Evolutionary conservation across 1,140 invertebrate species (phyloP), one percentile per base, ranked within the genome.

Genomic region (Hylyphantes graminicola): DNA sequence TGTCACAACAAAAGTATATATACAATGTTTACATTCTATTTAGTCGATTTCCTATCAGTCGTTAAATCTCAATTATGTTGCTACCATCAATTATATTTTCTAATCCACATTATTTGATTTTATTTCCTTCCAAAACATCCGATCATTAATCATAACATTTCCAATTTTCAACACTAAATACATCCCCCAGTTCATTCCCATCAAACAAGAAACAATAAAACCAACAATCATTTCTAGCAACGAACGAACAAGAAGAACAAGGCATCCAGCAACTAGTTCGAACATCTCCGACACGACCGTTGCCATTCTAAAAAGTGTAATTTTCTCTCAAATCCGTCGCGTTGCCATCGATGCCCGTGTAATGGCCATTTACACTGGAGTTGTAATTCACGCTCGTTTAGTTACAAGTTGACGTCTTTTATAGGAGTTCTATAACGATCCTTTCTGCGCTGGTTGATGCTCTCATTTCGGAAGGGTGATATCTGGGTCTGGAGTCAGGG

Each of bases 381-480:
- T 35, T 74, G 21, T 74, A 57, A 74, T 74, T 74, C 54, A 35
- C 19, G 35, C 67, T 21, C 72, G 19, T 57, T 74, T 74, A 74
- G 72, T 74, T 21, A 74, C 72, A 57, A 57, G 17, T 55, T 59
- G 72, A 74, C 55, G 53, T 35, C 53, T 57, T 35, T 74, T 74
- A 74, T 74, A 21, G 54, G 53, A 13, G 72, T 55, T 70, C 54
- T 35, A 53, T 74, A 74, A 74, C 51, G 72, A 74, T n/a, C 35
- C 17, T 61, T 12, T 17, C 57, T 61, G 12, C 12, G n/a, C 54
- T 21, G 8, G 35, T 70, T 59, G 72, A 74, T 51, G 54, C 10
- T 35, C 54, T 21, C 72, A 50, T 50, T 74, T 57, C 57, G 57
- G 57, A 74, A 74, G 51, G 72, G 72, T 74, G 57, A 74, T 74